Evolutionary conservation across 2,888 invertebrate species (phyloP), one percentile per base, ranked within the genome.

Genomic region (Luperina nickerlii): DNA sequence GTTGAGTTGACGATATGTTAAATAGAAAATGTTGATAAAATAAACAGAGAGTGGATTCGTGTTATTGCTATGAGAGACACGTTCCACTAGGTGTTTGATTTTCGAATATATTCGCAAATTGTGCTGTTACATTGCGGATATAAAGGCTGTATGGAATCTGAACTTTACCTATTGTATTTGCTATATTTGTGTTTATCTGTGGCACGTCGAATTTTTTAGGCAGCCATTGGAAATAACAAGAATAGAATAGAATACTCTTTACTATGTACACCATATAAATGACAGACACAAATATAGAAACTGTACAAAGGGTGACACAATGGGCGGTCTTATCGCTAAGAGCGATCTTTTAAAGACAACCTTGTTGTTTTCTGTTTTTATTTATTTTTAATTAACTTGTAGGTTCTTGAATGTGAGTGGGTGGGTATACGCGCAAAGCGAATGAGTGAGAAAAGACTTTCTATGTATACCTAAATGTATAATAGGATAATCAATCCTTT

Each of bases 1-100:
- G 82, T 74, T 32, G 76, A 86, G 68, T 76, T 62, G 76, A 69
- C 83, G 73, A 76, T 82, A 78, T 88, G 75, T 76, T 78, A 78
- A 84, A 74, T 63, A 88, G 71, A 78, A 78, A 76, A 85, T 66
- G 70, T 78, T 60, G 45, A 77, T 88, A 86, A 82, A 86, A 88
- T 78, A 86, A 82, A 86, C 83, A 76, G 38, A n/a, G n/a, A 15
- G 65, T 69, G 86, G 68, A 66, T 63, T 62, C 73, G 24, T 62
- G 66, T 63, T 78, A 77, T 86, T 79, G 76, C 65, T 57, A 83
- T 79, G 83, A 65, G 76, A 60, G 38, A 76, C 89, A 79, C 84
- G 79, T 88, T 7, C 45, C 70, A 54, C n/a, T 57, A 45, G 87
- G 86, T 68, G 77, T 75, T 88, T 86, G 88, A 83, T 88, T 82